Evolutionary conservation across 2,888 invertebrate genomes (phyloP), one percentile per base, ranked within the genome.

Genomic region (Esperia sulphurella): DNA sequence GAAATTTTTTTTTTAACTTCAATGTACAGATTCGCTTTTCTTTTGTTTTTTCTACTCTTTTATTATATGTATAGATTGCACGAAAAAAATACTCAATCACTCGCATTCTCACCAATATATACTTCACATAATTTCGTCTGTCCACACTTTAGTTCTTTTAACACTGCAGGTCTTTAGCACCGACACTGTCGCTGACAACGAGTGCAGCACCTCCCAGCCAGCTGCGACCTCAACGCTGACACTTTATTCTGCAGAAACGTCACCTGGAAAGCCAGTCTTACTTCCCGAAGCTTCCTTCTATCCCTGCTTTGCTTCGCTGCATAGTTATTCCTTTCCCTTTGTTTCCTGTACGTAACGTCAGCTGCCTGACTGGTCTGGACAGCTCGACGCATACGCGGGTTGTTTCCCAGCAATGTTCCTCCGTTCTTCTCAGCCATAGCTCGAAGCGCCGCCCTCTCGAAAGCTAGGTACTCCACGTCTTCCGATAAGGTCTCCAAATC

Each of bases 261-360:
- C 0, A 97, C 96, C 49, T 97, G 91, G 38, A 98, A 93, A 0
- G 97, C 96, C 35, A 98, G 94, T 67, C 97, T 97, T 60, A 98
- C 97, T 75, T 98, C 98, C 64, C 98, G 96, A 40, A 95, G 93
- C 61, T 97, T 91, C 50, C 98, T 90, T 0, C 97, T 93, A 68
- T 98, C 98, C 3, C 98, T 91, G 0, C 97, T 98, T 60, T 97
- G 92, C 79, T 98, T 98, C 0, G 98, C 98, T 0, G 98, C 98
- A 55, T 95, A 96, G 75, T 98, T 98, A 78, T 98, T 98, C 71
- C 97, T 96, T 57, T 95, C 92, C 8, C 98, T 87, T 48, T 97
- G 92, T 63, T 96, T 97, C 88, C 95, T 94, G 73, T 98, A 98
- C 0, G 95, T 93, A 3, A 95, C 95, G 71, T 97, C 95, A 0